Base-by-base conservation (phyloP, 2,113 vertebrate genomes). In the Takifugu bimaculatus region DNA sequence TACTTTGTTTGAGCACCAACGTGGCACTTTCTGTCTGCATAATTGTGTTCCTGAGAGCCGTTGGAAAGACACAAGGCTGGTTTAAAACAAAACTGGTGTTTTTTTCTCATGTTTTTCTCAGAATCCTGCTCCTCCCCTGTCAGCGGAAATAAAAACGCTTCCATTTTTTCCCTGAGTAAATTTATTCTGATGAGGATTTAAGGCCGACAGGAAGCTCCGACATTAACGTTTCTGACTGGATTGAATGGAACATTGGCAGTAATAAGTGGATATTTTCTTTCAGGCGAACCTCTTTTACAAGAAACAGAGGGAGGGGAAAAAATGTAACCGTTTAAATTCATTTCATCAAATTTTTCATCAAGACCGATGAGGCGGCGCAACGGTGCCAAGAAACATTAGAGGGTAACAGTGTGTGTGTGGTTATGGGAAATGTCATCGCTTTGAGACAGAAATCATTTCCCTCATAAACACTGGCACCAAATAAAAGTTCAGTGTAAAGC, bases 261-360 rank as follows among this genome's bases (percentile, higher is more conserved):
- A 54, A 60, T 74, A 45, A 75, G 47, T 15, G 20, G 62, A 48
- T 77, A 48, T 71, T 74, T 84, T 64, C 51, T 64, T 63, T 32
- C 26, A 54, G 54, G 64, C 50, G 57, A 49, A 29, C 32, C 6
- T 63, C 42, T 68, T 60, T 72, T 65, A 71, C 49, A 56, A 60
- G 47, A 28, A 62, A 1, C 60, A 20, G 13, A 55, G 29, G 20
- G 14, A 53, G 29, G 27, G 13, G 26, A 48, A 51, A 66, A 75
- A 73, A 63, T 5, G 39, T 57, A 59, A 25, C 68, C 11, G 27
- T 20, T 68, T 26, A 63, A 74, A 59, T 75, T 71, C 5, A 51
- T 76, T 66, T 70, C 60, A 81, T 82, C 69, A 81, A 82, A 77
- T 70, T 80, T 80, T 85, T 81, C 57, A 84, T 80, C 50, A 75